These are phyloP conservation scores for Nestor notabilis DNA, from an alignment of 2,113 vertebrate genomes.

Conservation along the genomic window DNA sequence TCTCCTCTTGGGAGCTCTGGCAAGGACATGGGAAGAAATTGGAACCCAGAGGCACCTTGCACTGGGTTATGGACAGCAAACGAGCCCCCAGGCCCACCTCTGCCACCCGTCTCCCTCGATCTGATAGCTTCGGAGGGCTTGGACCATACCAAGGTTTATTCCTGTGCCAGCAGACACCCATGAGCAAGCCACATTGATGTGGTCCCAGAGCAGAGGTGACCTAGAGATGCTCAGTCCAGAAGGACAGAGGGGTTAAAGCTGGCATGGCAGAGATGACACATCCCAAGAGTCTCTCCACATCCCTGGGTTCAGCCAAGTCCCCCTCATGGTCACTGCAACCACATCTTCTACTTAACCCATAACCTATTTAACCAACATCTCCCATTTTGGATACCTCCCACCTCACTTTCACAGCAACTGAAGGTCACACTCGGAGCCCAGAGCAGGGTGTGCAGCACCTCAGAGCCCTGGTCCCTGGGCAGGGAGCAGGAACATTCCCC, in stretches of 20 bases:
- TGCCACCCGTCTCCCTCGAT: rapidly evolving
- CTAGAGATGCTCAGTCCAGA: rapidly evolving
- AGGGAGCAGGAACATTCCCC: not conserved
- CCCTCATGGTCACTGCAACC: not conserved
- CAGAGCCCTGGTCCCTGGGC: rapidly evolving
- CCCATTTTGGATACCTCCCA: not conserved
- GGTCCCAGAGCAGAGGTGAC: not conserved
- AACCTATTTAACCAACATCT: not conserved
- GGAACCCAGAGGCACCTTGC: not conserved
- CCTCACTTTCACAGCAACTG: not conserved
- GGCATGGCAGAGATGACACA: not conserved
- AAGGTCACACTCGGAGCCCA: rapidly evolving
- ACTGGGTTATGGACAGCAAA: not conserved
- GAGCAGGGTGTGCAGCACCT: not conserved
- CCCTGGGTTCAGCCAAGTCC: not conserved
- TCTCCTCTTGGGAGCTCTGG: no score
- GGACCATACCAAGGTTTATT: rapidly evolving
- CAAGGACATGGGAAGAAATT: not conserved
- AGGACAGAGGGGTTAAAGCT: not conserved
- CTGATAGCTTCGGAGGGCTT: not conserved
- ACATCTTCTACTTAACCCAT: no score
- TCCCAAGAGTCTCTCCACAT: rapidly evolving
- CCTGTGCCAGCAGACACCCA: rapidly evolving
- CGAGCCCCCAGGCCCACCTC: not conserved
- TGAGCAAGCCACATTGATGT: rapidly evolving